Conservation (phyloP, 64 coral and sea anemone genomes). For the Pocillopora damicornis region DNA sequence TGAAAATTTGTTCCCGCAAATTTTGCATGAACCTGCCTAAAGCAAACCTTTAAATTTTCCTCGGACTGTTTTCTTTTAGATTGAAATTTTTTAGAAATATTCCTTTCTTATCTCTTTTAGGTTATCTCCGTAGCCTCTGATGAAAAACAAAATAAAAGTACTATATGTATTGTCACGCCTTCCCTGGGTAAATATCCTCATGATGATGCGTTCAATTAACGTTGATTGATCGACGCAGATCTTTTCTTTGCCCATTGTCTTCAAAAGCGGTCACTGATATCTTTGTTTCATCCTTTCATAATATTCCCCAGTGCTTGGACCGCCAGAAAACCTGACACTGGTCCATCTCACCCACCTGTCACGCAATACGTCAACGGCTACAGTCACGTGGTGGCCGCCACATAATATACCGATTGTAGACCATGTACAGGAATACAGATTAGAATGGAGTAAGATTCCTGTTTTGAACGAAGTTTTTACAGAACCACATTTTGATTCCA, state of each 20-base stretch:
- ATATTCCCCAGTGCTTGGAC: neutral
- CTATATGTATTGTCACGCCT: neutral
- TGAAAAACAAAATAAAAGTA: neutral
- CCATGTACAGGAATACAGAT: neutral
- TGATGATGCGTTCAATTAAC: no score
- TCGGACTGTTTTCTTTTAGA: no score
- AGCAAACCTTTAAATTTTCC: no score
- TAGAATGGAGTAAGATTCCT: slow-evolving; percentile 18
- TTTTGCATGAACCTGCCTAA: no score
- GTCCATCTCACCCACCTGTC: slow-evolving; percentile 14
- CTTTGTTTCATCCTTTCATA: neutral
- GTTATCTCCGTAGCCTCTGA: neutral
- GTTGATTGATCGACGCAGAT: no score
- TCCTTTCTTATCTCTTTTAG: neutral
- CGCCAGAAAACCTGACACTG: slow-evolving; percentile 24
- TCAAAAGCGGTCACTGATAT: neutral
- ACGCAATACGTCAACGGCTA: slow-evolving; percentile 29
- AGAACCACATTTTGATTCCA: slow-evolving; percentile 7
- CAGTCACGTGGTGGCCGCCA: slow-evolving; percentile 21
- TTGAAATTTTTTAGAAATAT: no score
- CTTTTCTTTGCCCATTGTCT: no score
- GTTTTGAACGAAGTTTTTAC: neutral
- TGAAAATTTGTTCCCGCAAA: no score
- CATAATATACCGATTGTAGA: neutral
- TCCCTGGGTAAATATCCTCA: neutral